phyloP scores from a whole-genome alignment of 2,113 vertebrate species.

The Telmatochromis sp. region DNA sequence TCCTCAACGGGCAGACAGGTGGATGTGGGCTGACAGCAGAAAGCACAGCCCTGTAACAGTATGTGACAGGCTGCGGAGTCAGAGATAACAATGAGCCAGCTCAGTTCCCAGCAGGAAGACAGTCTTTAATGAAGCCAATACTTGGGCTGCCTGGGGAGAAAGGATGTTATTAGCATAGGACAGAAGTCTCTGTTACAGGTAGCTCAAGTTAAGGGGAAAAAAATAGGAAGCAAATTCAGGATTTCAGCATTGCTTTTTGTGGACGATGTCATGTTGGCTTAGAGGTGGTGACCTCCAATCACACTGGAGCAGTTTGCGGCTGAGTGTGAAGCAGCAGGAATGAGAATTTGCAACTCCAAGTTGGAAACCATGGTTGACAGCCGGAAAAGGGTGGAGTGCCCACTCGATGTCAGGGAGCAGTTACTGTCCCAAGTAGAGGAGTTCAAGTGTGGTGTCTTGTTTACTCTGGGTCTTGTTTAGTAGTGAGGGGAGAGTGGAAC shows the following conservation, averaged over 20 bases:
- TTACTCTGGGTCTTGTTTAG: not conserved
- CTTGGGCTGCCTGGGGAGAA: constrained; percentile 6
- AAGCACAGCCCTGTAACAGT: not conserved
- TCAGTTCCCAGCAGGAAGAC: constrained; percentile 10
- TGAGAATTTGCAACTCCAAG: not conserved
- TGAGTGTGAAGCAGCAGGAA: not conserved
- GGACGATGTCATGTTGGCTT: not conserved
- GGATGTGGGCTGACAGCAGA: constrained; percentile 15
- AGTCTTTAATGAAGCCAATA: constrained; percentile 23
- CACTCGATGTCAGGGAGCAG: not conserved
- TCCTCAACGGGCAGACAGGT: constrained; percentile 13
- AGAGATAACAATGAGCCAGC: constrained; percentile 12
- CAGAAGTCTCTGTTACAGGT: constrained; percentile 1
- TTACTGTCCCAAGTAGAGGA: not conserved
- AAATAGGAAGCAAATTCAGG: not conserved
- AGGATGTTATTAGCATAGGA: constrained; percentile 12
- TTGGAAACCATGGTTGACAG: not conserved
- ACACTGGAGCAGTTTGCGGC: not conserved
- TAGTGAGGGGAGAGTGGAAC: not conserved
- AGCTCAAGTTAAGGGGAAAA: not conserved
- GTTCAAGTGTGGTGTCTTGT: not conserved
- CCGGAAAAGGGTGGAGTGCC: not conserved
- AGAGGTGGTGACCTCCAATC: not conserved
- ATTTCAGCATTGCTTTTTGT: not conserved
- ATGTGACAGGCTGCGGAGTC: constrained; percentile 27